phyloP scores from a whole-genome alignment of 2,888 invertebrate genomes.

The Isoperla grammatica region DNA sequence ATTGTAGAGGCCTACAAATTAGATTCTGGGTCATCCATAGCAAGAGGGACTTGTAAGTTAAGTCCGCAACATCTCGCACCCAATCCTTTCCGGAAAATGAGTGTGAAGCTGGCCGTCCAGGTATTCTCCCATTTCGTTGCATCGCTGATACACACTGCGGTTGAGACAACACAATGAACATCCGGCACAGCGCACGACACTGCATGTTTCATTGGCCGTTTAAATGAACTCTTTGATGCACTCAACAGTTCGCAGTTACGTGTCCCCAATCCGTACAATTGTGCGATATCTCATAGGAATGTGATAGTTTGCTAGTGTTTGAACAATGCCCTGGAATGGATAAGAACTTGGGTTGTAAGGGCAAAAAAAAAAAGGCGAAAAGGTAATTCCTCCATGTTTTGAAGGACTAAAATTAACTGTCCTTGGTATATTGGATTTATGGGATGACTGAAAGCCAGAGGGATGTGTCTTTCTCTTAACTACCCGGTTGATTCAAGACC shows the following conservation, averaged over 20 bases:
- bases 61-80: neutral
- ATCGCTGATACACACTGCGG: neutral
- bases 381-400: conserved; percentile 33
- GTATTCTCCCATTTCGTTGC: neutral
- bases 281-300: neutral
- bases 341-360: neutral
- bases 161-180: neutral
- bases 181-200: neutral
- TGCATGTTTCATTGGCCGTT: neutral
- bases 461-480: conserved; percentile 29
- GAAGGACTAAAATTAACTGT: conserved; percentile 32
- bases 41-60: neutral
- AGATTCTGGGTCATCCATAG: neutral
- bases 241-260: neutral
- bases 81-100: neutral
- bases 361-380: neutral
- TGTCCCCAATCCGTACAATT: neutral
- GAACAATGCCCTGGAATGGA: neutral
- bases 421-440: conserved; percentile 31
- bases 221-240: neutral
- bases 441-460: conserved; percentile 28
- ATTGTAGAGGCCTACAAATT: neutral
- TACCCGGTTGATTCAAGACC: conserved; percentile 32
- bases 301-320: neutral
- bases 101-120: neutral